Conservation (phyloP, 2,797 vertebrate species). For the Heteromormyrus szaboi region DNA sequence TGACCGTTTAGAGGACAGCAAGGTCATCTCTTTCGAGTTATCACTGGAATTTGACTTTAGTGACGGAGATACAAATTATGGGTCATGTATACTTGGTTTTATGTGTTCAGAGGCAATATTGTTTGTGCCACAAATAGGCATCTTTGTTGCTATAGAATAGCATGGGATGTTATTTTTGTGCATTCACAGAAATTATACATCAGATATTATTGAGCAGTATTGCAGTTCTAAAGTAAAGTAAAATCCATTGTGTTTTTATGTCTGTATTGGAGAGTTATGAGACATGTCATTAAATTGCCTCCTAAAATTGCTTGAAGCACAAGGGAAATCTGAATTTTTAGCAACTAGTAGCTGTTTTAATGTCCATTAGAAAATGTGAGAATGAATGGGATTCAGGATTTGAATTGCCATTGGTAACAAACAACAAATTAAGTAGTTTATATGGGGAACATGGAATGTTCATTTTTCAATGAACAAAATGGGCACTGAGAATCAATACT, state of each 20-base stretch:
- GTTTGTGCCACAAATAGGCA: not conserved
- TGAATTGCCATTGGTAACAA: not conserved
- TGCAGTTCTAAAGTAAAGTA: not conserved
- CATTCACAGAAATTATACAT: not conserved
- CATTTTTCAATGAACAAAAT: not conserved
- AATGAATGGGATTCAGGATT: constrained; percentile 1
- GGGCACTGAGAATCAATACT: not conserved
- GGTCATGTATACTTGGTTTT: not conserved
- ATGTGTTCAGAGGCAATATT: not conserved
- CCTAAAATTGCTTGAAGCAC: not conserved
- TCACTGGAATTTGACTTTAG: not conserved
- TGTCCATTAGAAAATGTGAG: not conserved
- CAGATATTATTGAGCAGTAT: not conserved
- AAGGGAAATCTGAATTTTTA: constrained; percentile 1
- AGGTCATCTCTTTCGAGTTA: not conserved
- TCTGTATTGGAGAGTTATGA: not conserved
- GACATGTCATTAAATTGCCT: not conserved
- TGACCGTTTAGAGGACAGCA: not conserved
- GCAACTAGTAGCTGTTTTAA: not conserved
- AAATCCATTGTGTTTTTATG: not conserved
- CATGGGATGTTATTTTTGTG: not conserved
- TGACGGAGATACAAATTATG: not conserved
- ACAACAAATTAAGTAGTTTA: not conserved
- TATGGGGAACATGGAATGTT: not conserved
- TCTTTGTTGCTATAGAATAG: not conserved